These are phyloP conservation scores for Drosophila greeni DNA, from an alignment of 2,888 invertebrate genomes.

Conservation along the genomic window DNA sequence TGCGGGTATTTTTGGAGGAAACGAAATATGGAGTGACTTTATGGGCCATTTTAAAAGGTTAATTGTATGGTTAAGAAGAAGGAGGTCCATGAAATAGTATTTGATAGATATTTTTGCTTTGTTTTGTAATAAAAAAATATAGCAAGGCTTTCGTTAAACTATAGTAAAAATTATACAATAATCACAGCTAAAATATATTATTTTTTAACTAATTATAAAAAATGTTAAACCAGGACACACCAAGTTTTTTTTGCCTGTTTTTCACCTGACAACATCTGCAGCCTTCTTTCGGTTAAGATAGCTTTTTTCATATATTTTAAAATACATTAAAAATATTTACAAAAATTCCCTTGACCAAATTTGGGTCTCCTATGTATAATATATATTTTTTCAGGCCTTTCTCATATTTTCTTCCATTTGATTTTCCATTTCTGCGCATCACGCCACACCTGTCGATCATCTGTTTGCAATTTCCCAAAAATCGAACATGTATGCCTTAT, in stretches of 20 bases:
- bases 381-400: neutral
- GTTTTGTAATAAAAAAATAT: neutral
- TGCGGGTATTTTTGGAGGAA: slow-evolving; percentile 8
- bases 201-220: neutral
- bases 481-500: slow-evolving; percentile 11
- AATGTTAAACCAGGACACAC: neutral
- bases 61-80: neutral
- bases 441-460: slow-evolving; percentile 33
- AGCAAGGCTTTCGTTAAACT: neutral
- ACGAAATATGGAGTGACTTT: neutral
- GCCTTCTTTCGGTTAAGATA: neutral
- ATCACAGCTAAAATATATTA: neutral
- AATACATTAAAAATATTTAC: neutral
- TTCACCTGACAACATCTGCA: neutral
- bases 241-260: neutral
- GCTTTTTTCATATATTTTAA: neutral
- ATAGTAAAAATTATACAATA: neutral
- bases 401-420: slow-evolving; percentile 8
- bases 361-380: neutral
- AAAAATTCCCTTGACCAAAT: slow-evolving; percentile 16
- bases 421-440: slow-evolving; percentile 11
- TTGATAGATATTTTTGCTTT: neutral
- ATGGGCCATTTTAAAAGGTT: neutral
- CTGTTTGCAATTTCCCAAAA: slow-evolving; percentile 23
- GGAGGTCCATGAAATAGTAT: no score